Percentiles rank a stretch among this genome's conserved stretches.
Evolutionary conservation across 2,888 invertebrate species (phyloP).

Genomic region (Agrenia bidenticulata): DNA sequence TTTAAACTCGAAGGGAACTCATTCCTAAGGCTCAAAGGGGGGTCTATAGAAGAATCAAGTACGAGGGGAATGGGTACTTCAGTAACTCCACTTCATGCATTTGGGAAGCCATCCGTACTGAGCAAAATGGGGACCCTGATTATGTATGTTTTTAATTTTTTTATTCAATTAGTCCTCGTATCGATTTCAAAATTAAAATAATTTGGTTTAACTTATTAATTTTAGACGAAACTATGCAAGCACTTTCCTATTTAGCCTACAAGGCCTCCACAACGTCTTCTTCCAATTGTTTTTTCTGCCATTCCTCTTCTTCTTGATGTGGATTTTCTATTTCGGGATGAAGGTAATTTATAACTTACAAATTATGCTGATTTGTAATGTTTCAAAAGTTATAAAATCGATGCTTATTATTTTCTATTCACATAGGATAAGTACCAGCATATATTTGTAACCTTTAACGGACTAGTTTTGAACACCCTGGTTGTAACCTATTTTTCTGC

Average conservation of each 20-base stretch:
- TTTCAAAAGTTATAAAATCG: too few relatives aligned
- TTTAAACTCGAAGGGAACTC: conserved; percentile 82
- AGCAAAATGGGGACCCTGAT: conserved; percentile 68
- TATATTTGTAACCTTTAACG: conserved; percentile 70
- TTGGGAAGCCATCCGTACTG: conserved; percentile 70
- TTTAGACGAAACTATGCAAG: conserved; percentile 72
- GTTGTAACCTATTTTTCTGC: conserved; percentile 69
- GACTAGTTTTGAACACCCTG: conserved; percentile 69
- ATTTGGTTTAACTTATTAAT: neutral
- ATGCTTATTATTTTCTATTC: neutral
- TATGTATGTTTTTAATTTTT: conserved; percentile 52
- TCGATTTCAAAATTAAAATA: conserved; percentile 4
- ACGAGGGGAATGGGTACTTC: conserved; percentile 22
- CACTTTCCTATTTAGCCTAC: conserved; percentile 73
- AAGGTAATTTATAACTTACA: conserved; percentile 53
- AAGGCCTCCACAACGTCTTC: conserved; percentile 74
- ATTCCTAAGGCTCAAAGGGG: conserved; percentile 59
- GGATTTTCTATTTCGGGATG: conserved; percentile 70
- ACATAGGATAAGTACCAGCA: conserved; percentile 59
- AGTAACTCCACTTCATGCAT: conserved; percentile 64
- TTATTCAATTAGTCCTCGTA: too few relatives aligned
- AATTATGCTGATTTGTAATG: neutral
- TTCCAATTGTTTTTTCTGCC: conserved; percentile 69
- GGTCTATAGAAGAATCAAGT: conserved; percentile 49
- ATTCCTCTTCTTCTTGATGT: conserved; percentile 73